Conservation (phyloP, 1,140 invertebrate species). For the Callitettix versicolor region DNA sequence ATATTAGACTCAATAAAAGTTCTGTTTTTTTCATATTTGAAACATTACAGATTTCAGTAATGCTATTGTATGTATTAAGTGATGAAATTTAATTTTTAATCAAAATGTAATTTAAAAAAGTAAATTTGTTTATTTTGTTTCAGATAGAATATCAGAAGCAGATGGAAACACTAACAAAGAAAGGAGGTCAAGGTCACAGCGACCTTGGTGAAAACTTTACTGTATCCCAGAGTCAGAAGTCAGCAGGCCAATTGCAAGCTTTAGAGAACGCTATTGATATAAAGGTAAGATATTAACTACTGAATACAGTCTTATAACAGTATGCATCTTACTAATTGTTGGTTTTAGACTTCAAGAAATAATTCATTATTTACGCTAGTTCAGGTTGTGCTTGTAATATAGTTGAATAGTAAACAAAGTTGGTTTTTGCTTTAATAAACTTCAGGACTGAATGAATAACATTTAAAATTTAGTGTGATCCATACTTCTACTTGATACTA, state of each 20-base stretch:
- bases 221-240: constrained; percentile 86
- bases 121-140: constrained; percentile 15
- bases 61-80: too few species aligned
- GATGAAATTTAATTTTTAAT: not conserved
- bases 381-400: too few species aligned
- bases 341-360: not conserved
- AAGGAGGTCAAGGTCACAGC: constrained; percentile 76
- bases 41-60: too few species aligned
- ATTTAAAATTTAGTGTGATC: too few species aligned
- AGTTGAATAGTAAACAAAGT: too few species aligned
- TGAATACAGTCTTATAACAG: too few species aligned
- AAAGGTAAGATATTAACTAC: constrained; percentile 57
- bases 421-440: too few species aligned
- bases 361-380: not conserved
- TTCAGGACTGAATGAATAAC: too few species aligned
- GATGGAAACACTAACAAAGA: constrained; percentile 77
- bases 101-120: constrained; percentile 6
- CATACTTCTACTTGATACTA: too few species aligned
- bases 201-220: constrained; percentile 91
- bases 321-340: too few species aligned
- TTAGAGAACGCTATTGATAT: constrained; percentile 95
- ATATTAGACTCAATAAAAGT: too few species aligned
- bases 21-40: too few species aligned
- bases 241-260: constrained; percentile 67
- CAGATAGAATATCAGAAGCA: constrained; percentile 86